These are phyloP conservation scores for Ormyrus thymus DNA, from an alignment of 2,888 invertebrate species.

Conservation along the genomic window DNA sequence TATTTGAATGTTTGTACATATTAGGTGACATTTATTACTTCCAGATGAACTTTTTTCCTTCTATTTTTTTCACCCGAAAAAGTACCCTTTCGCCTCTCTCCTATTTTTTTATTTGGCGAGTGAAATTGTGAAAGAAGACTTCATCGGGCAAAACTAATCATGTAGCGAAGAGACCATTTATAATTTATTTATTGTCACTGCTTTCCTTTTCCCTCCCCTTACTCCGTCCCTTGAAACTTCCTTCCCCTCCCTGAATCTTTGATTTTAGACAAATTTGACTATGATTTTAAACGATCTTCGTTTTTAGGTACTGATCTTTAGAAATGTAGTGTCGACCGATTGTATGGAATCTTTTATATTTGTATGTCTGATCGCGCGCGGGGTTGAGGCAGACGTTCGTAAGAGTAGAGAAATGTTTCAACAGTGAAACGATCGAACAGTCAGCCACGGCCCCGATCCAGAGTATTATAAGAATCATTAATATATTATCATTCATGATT, in stretches of 20 bases:
- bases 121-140: slow-evolving; percentile 47
- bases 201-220: slow-evolving; percentile 10
- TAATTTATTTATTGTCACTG: slow-evolving; percentile 64
- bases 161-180: slow-evolving; percentile 58
- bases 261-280: slow-evolving; percentile 61
- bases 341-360: slow-evolving; percentile 59
- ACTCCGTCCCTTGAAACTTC: slow-evolving; percentile 13
- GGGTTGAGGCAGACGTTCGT: slow-evolving; percentile 50
- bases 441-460: slow-evolving; percentile 62
- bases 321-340: slow-evolving; percentile 56
- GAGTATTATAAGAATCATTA: slow-evolving; percentile 75
- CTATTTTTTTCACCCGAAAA: slow-evolving; percentile 44
- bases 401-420: slow-evolving; percentile 34
- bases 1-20: slow-evolving; percentile 67
- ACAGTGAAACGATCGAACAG: slow-evolving; percentile 48
- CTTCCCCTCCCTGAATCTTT: slow-evolving; percentile 27
- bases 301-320: slow-evolving; percentile 55
- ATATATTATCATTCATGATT: slow-evolving; percentile 75
- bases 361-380: slow-evolving; percentile 57
- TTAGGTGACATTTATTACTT: slow-evolving; percentile 65
- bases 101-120: slow-evolving; percentile 44
- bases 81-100: slow-evolving; percentile 39
- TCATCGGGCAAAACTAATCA: slow-evolving; percentile 52
- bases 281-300: slow-evolving; percentile 61
- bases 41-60: slow-evolving; percentile 57